Conservation (phyloP, 2,888 invertebrate genomes). For the Lathronympha strigana region DNA sequence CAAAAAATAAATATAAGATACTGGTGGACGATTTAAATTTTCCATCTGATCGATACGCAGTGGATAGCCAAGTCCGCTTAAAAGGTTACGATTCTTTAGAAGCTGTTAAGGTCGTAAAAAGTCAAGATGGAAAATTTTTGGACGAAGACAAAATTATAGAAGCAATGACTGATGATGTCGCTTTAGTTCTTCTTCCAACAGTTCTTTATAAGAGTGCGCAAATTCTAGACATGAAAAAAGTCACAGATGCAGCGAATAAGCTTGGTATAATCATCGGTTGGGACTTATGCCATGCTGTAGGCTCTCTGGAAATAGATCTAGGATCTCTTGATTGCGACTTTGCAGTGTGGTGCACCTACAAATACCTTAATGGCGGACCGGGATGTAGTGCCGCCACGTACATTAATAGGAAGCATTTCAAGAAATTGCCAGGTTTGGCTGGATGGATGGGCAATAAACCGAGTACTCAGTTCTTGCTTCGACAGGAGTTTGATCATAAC, state of each 20-base stretch:
- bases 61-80: slow-evolving; percentile 70
- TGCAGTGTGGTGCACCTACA: slow-evolving; percentile 76
- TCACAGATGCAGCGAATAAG: slow-evolving; percentile 64
- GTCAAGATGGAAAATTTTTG: slow-evolving; percentile 55
- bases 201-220: slow-evolving; percentile 71
- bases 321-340: slow-evolving; percentile 69
- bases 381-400: slow-evolving; percentile 66
- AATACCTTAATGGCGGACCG: slow-evolving; percentile 74
- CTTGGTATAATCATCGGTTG: slow-evolving; percentile 68
- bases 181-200: slow-evolving; percentile 62
- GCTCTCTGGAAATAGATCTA: slow-evolving; percentile 66
- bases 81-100: slow-evolving; percentile 65
- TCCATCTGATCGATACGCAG: slow-evolving; percentile 71
- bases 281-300: slow-evolving; percentile 72
- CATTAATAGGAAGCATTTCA: slow-evolving; percentile 69
- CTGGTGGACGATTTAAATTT: slow-evolving; percentile 73
- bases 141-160: slow-evolving; percentile 66
- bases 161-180: slow-evolving; percentile 72
- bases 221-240: slow-evolving; percentile 66
- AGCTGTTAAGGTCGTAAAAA: slow-evolving; percentile 68
- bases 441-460: slow-evolving; percentile 72
- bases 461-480: slow-evolving; percentile 64
- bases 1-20: slow-evolving; percentile 64
- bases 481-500: slow-evolving; percentile 70
- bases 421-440: slow-evolving; percentile 62